Evolutionary conservation across 2,113 vertebrate genomes (phyloP), one percentile per base, ranked within the genome.

Genomic region (Labeo rohita): DNA sequence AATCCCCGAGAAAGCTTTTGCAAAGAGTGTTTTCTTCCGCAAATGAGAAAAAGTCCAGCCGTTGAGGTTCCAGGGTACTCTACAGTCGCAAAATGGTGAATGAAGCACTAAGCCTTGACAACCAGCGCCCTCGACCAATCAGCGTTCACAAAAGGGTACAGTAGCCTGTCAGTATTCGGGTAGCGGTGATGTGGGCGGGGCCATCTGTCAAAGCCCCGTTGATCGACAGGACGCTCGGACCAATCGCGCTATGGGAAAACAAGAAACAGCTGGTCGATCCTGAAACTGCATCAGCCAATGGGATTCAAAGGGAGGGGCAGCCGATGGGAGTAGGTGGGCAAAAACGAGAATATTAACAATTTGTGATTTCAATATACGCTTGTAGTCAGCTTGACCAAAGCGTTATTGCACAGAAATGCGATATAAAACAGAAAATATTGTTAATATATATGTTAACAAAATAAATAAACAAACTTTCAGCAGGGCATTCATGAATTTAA

Each of bases 81-180:
- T 96, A 98, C 93, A 95, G 96, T 96, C 96, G 96, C 96, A 98
- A 98, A 98, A 98, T 98, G 97, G 97, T 98, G 97, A 98, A 98
- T 98, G 97, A 96, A 97, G 95, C 96, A 94, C 94, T 92, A 94
- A 97, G 93, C 94, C 93, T 94, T 94, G 94, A 95, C 96, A 96
- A 96, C 96, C 96, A 96, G 94, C 91, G 86, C 75, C 90, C 2
- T 74, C 85, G 91, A 87, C 97, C 96, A 97, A 97, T 97, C 87
- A 88, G 83, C 16, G 85, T 43, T 89, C 92, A 91, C 88, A 91
- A 93, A 93, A 91, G 90, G 87, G 86, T 91, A 93, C 89, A 93
- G 91, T 93, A 89, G 63, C 97, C 96, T 96, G 95, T 96, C 13
- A 36, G 0, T 79, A n/a, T 18, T 4, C 86, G 74, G 4, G 75